These are phyloP conservation scores for Lacerta bilineata DNA, from an alignment of 2,797 vertebrate genomes.

Conservation along the genomic window DNA sequence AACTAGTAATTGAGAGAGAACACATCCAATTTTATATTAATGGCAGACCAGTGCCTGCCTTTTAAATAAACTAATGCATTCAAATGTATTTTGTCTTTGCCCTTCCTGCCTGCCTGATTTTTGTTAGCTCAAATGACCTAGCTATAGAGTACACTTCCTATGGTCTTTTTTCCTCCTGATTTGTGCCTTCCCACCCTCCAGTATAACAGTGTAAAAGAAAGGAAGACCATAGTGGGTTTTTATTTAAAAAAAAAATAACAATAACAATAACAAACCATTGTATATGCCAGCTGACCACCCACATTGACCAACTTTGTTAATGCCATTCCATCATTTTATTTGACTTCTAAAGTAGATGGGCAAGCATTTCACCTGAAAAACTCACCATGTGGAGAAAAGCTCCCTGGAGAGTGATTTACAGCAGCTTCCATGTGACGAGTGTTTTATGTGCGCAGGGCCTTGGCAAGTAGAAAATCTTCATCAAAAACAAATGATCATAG, in stretches of 20 bases:
- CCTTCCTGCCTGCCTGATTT: constrained; percentile 43
- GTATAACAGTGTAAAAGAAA: constrained; percentile 12
- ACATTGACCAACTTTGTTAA: not conserved
- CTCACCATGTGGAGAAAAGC: not conserved
- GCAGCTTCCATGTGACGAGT: not conserved
- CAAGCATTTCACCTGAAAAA: not conserved
- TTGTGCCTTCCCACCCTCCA: constrained; percentile 33
- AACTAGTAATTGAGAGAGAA: constrained; percentile 50
- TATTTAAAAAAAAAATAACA: not conserved
- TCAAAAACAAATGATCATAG: not conserved
- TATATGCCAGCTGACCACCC: not conserved
- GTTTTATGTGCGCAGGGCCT: not conserved
- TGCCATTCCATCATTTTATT: not conserved
- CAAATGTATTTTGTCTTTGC: constrained; percentile 38
- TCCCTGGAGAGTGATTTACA: constrained; percentile 1
- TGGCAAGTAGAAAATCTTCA: constrained; percentile 2
- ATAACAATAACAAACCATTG: not conserved
- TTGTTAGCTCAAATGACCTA: not conserved
- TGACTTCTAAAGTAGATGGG: not conserved
- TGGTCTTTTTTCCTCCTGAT: not conserved
- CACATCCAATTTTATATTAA: constrained; percentile 43
- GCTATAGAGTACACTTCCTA: not conserved
- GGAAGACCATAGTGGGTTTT: not conserved
- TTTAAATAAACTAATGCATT: constrained; percentile 52
- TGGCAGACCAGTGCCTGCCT: constrained; percentile 24